Evolutionary conservation across 2,797 vertebrate species (phyloP), one percentile per base, ranked within the genome.

Genomic region (Myotis vivesi): DNA sequence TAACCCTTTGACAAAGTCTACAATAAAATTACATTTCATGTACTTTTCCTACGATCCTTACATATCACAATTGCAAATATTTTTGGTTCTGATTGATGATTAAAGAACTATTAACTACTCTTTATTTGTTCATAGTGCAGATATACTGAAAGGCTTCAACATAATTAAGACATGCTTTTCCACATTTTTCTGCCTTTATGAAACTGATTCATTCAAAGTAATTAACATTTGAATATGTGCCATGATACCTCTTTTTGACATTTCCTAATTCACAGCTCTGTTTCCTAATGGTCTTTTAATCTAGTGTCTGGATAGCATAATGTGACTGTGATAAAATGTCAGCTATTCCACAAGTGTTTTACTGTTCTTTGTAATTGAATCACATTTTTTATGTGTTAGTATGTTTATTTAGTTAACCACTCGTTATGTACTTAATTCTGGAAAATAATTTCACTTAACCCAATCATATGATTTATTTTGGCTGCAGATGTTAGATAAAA

Each of bases 401-500:
- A 23, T 59, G 41, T 86, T 75, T 93, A 30, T 76, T 90, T 92
- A 71, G 23, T 75, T 73, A 92, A 33, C 81, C 49, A 86, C 44
- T 91, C 75, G 88, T 85, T 95, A 51, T 88, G 46, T 85, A 75
- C 53, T 89, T 57, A 79, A 80, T 87, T 93, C 90, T 92, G 82
- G 44, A 91, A 96, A 66, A 38, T 81, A 87, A 92, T 85, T 95
- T 91, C 16, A 33, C 49, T 6, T 80, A 51, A 80, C 30, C 6
- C 4, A 85, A 23, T 19, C 2, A 33, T 89, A 23, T 51, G 7
- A 53, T 83, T 94, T 89, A 80, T 72, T 81, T 83, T 57, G 4
- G 41, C 57, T 80, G 44, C 0, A 66, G 30, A 92, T 76, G 25
- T 72, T 93, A 94, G 83, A n/a, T 62, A 80, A 91, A 90, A 66